phyloP scores from a whole-genome alignment of 2,888 invertebrate genomes.

The Xestia xanthographa region DNA sequence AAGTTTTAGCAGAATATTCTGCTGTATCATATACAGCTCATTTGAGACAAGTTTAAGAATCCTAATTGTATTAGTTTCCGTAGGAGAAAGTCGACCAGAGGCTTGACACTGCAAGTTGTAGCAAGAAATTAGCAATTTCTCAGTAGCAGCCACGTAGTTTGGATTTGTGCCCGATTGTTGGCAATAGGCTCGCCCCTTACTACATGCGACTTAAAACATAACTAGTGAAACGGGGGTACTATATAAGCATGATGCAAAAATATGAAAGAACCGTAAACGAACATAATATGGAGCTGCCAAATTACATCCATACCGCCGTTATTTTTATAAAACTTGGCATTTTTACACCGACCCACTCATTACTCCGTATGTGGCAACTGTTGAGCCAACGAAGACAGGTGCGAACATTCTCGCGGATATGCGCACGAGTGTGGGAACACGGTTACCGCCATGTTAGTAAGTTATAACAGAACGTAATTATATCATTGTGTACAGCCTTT shows the following conservation, averaged over 20 bases:
- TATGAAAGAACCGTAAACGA: neutral
- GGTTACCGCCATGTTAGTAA: conserved; percentile 2
- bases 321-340: neutral
- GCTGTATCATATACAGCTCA: neutral
- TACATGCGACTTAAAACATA: neutral
- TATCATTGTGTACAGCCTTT: conserved; percentile 13
- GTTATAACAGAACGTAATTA: conserved; percentile 15
- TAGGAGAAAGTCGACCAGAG: neutral
- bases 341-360: conserved; percentile 12
- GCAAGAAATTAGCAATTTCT: neutral
- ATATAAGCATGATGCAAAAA: neutral
- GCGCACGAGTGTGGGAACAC: conserved; percentile 48
- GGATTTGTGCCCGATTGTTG: no score
- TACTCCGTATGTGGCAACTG: conserved; percentile 29
- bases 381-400: conserved; percentile 21
- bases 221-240: neutral
- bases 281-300: neutral
- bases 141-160: neutral
- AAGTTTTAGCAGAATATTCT: neutral
- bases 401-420: conserved; percentile 41
- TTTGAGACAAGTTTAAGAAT: neutral
- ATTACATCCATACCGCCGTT: neutral
- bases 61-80: no score
- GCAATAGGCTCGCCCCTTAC: neutral
- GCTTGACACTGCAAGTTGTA: neutral